Conservation (phyloP, 2,888 invertebrate species). For the Xanthia icteritia region DNA sequence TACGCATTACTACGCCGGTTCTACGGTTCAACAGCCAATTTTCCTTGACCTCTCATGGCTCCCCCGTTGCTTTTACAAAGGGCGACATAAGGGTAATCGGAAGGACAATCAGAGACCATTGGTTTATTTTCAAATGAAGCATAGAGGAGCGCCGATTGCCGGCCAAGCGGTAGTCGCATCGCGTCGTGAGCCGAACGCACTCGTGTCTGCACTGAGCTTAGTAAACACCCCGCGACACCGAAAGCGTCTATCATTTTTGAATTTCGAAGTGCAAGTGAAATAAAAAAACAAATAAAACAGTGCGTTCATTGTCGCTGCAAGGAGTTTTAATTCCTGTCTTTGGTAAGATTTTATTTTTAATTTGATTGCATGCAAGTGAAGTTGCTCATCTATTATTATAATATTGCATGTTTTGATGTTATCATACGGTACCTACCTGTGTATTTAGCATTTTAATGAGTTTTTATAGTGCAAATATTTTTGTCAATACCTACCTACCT, state of each 20-base stretch:
- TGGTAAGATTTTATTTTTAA: constrained; percentile 72
- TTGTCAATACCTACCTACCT: background rate
- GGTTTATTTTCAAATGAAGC: constrained; percentile 79
- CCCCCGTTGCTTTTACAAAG: constrained; percentile 60
- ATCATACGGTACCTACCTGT: constrained; percentile 18
- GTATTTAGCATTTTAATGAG: constrained; percentile 37
- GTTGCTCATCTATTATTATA: constrained; percentile 31
- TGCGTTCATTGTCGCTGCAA: constrained; percentile 58
- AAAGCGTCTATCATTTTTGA: constrained; percentile 69
- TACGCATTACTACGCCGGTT: constrained; percentile 76
- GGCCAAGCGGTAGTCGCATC: constrained; percentile 80
- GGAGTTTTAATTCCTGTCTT: constrained; percentile 66
- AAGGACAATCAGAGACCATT: constrained; percentile 69
- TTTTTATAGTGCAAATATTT: constrained; percentile 10
- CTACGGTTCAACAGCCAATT: constrained; percentile 72
- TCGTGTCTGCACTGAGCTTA: constrained; percentile 74
- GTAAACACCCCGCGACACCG: constrained; percentile 69
- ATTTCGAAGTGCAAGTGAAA: constrained; percentile 74
- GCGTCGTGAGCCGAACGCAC: constrained; percentile 78
- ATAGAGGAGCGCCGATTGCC: constrained; percentile 79
- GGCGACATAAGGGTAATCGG: constrained; percentile 70
- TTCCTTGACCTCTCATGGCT: constrained; percentile 69
- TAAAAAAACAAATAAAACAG: constrained; percentile 64
- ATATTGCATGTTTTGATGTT: constrained; percentile 47
- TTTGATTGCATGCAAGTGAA: constrained; percentile 27